phyloP scores from a whole-genome alignment of 23 tunicate genomes.

The Trididemnum miniatum region DNA sequence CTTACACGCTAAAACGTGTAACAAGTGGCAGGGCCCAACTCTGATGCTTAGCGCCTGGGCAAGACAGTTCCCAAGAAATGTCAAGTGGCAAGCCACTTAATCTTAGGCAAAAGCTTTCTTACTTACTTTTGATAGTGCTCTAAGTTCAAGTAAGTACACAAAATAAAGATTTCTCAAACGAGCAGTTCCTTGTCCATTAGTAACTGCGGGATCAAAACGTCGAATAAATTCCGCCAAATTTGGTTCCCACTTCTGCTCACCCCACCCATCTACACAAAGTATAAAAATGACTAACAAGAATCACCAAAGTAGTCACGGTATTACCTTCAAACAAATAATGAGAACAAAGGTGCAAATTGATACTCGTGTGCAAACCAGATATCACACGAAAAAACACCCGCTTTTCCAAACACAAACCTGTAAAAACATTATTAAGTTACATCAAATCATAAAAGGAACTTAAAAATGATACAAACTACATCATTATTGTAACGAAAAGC shows the following conservation, averaged over 20 bases:
- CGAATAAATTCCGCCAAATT: slow-evolving; percentile 78
- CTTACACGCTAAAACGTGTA: too few relatives aligned
- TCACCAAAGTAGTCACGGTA: too few relatives aligned
- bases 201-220: slow-evolving; percentile 68
- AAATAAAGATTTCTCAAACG: slow-evolving; percentile 88
- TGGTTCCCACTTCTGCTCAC: slow-evolving; percentile 74
- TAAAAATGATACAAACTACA: too few relatives aligned
- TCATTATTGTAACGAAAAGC: too few relatives aligned
- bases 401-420: slow-evolving; percentile 94
- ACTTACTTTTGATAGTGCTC: slow-evolving; percentile 89
- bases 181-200: slow-evolving; percentile 75
- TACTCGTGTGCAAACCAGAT: slow-evolving; percentile 92
- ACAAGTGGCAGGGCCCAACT: too few relatives aligned
- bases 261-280: slow-evolving; percentile 78
- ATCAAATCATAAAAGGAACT: too few relatives aligned
- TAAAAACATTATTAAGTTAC: background rate
- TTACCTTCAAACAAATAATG: slow-evolving; percentile 85
- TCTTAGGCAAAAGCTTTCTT: background rate
- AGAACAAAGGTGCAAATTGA: slow-evolving; percentile 78
- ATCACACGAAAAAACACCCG: slow-evolving; percentile 90
- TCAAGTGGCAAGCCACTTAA: background rate
- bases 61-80: too few relatives aligned
- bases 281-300: too few relatives aligned
- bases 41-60: too few relatives aligned
- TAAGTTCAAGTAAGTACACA: slow-evolving; percentile 78